phyloP scores from a whole-genome alignment of 1,140 invertebrate genomes.

The Drosophila mojavensis region DNA sequence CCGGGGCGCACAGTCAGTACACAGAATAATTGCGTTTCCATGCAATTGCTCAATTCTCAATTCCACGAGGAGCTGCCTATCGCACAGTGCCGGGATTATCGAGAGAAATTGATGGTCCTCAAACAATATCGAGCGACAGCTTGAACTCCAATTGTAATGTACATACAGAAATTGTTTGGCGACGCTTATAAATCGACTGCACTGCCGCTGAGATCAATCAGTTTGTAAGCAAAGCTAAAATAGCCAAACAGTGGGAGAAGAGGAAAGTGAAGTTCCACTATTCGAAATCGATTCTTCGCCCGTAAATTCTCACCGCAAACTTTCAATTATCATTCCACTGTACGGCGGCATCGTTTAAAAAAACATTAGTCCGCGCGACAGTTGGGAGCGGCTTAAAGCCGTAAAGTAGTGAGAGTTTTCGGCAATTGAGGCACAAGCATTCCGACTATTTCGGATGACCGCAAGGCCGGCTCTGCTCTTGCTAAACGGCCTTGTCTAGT shows the following conservation, averaged over 20 bases:
- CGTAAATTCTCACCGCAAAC: conserved; percentile 14
- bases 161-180: conserved; percentile 14
- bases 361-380: conserved; percentile 67
- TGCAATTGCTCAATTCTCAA: conserved; percentile 81
- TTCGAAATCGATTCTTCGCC: background rate
- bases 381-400: conserved; percentile 34
- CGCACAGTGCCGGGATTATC: conserved; percentile 48
- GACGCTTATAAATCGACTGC: conserved; percentile 17
- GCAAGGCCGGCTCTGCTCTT: conserved; percentile 36
- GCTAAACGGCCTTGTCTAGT: conserved; percentile 61
- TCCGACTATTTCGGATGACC: conserved; percentile 36
- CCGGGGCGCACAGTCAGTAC: conserved; percentile 65
- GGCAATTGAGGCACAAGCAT: conserved; percentile 18
- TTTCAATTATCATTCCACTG: conserved; percentile 39
- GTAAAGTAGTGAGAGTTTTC: conserved; percentile 56
- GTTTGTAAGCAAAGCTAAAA: background rate
- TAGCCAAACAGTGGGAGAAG: too few relatives aligned
- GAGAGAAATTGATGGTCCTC: conserved; percentile 48
- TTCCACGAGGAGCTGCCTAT: conserved; percentile 68
- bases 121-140: conserved; percentile 41
- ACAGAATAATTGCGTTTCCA: conserved; percentile 80
- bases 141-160: background rate
- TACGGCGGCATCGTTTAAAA: conserved; percentile 65
- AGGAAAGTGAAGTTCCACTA: background rate
- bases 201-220: background rate